A percentile compares a stretch with the other conserved stretches of the same genome.
Conservation (phyloP, 2,888 invertebrate genomes). For the Philopedon plagiatum region DNA sequence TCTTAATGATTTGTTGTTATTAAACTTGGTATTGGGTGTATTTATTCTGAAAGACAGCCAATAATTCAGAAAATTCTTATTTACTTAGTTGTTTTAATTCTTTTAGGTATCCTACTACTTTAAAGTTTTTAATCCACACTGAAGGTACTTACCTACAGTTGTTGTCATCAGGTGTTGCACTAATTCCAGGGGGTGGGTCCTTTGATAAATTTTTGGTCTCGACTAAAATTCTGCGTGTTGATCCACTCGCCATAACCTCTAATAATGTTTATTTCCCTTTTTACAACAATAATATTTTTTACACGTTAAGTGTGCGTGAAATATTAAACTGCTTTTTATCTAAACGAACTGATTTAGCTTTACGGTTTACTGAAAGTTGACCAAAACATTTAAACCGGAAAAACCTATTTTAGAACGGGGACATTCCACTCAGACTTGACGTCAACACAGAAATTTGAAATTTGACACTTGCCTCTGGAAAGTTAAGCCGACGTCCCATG, state of each 20-base stretch:
- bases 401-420: not conserved
- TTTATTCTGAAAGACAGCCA: too few species aligned
- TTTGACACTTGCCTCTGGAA: too few species aligned
- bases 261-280: not conserved
- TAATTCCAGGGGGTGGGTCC: constrained; percentile 98
- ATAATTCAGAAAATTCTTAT: too few species aligned
- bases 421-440: not conserved
- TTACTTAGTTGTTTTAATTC: too few species aligned
- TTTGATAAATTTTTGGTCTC: constrained; percentile 97
- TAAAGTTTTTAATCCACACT: not conserved
- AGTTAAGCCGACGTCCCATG: too few species aligned
- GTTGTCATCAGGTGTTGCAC: constrained; percentile 94
- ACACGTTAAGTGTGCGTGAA: not conserved
- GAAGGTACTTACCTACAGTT: constrained; percentile 86
- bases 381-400: constrained; percentile 5
- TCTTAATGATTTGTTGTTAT: too few species aligned
- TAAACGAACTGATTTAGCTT: not conserved
- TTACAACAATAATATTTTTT: not conserved
- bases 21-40: too few species aligned
- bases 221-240: constrained; percentile 93
- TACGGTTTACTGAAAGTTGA: not conserved
- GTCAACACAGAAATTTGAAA: constrained; percentile 9
- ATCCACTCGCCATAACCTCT: constrained; percentile 61
- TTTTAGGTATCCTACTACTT: not conserved
- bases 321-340: not conserved